phyloP scores from a whole-genome alignment of 2,888 invertebrate genomes.

The Melinopterus prodromus region DNA sequence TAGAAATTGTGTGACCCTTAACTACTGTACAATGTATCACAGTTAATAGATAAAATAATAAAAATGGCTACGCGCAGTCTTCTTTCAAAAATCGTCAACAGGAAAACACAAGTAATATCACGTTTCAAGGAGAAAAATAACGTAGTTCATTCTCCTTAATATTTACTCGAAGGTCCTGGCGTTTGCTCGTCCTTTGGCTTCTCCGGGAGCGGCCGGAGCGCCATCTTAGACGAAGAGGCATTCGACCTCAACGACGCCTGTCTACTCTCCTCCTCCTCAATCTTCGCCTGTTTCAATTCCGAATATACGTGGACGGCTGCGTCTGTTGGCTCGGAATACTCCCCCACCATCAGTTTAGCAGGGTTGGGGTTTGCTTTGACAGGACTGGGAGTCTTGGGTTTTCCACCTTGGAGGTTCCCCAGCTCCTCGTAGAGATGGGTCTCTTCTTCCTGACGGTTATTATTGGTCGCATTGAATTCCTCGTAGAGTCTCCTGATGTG shows the following conservation, averaged over 20 bases:
- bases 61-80: slow-evolving; percentile 4
- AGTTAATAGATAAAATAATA: slow-evolving; percentile 4
- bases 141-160: slow-evolving; percentile 16
- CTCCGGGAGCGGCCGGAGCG: slow-evolving; percentile 74
- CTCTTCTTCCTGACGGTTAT: slow-evolving; percentile 60
- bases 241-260: slow-evolving; percentile 45
- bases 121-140: neutral
- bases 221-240: slow-evolving; percentile 65
- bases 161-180: slow-evolving; percentile 45
- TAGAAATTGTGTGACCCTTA: slow-evolving; percentile 4
- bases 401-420: slow-evolving; percentile 66
- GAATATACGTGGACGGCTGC: slow-evolving; percentile 65
- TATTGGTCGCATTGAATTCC: slow-evolving; percentile 71
- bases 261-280: slow-evolving; percentile 41
- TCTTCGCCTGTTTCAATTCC: slow-evolving; percentile 62
- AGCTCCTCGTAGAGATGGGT: slow-evolving; percentile 61
- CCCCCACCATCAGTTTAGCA: slow-evolving; percentile 61
- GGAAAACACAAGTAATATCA: slow-evolving; percentile 4
- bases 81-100: neutral
- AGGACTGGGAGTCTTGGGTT: slow-evolving; percentile 67
- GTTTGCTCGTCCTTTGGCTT: slow-evolving; percentile 62
- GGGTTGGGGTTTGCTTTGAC: slow-evolving; percentile 47
- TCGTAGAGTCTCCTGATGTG: slow-evolving; percentile 81
- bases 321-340: slow-evolving; percentile 67
- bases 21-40: neutral